Evolutionary conservation across 2,797 vertebrate genomes (phyloP).

Genomic region (Sebastolobus alascanus): DNA sequence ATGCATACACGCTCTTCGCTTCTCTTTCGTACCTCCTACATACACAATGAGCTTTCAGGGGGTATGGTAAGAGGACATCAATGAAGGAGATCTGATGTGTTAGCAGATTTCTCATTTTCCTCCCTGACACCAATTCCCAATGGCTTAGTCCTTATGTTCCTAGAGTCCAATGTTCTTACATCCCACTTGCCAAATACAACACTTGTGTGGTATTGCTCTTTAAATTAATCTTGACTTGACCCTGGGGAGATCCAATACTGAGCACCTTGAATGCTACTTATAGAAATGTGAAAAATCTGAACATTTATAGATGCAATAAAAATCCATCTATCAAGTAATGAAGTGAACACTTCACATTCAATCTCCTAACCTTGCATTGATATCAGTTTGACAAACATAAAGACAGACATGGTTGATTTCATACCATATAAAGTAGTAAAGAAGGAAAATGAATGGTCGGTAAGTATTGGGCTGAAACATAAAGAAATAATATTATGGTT

Average conservation of each 20-base stretch:
- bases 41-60: constrained; percentile 19
- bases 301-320: not conserved
- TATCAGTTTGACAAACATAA: not conserved
- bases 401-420: not conserved
- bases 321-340: not conserved
- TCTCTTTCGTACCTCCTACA: not conserved
- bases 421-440: not conserved
- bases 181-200: not conserved
- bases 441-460: not conserved
- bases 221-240: not conserved
- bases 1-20: constrained; percentile 6
- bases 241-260: not conserved
- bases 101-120: not conserved
- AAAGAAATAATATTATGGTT: no score
- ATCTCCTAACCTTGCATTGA: not conserved
- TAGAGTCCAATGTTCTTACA: not conserved
- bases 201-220: not conserved
- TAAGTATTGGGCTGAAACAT: no score
- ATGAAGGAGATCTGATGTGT: constrained; percentile 6
- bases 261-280: not conserved
- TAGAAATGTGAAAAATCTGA: not conserved
- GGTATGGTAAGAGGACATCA: not conserved
- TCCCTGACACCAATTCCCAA: not conserved
- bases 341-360: not conserved
- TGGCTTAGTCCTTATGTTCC: not conserved